Evolutionary conservation across 2,888 invertebrate species (phyloP).

Genomic region (Alcis repandata): DNA sequence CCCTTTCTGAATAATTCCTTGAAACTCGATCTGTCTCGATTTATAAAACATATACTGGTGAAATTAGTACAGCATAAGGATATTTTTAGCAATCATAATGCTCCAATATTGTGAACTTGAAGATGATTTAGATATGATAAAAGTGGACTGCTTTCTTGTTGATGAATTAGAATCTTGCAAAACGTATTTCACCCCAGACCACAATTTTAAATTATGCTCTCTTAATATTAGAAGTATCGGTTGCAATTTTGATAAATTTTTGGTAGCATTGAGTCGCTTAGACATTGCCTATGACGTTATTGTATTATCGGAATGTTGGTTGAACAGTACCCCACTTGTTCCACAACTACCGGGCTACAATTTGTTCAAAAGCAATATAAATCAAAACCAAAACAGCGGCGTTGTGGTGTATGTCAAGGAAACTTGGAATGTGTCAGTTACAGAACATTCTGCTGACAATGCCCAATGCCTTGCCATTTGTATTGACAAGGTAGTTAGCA

Average conservation of each 20-base stretch:
- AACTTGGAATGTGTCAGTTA: conserved; percentile 5
- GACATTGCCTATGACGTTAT: conserved; percentile 10
- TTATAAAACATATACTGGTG: not conserved
- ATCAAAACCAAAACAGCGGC: conserved; percentile 19
- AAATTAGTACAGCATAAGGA: not conserved
- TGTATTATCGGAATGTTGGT: conserved; percentile 21
- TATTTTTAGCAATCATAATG: not conserved
- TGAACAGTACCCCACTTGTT: not conserved
- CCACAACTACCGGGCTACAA: conserved; percentile 15
- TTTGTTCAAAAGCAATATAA: conserved; percentile 6
- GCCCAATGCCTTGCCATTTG: conserved; percentile 13
- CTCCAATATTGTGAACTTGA: conserved; percentile 7
- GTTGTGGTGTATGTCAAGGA: conserved; percentile 20
- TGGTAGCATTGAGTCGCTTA: conserved; percentile 4
- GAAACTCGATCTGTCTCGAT: not conserved
- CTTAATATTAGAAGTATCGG: conserved; percentile 23
- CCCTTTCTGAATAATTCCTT: too few relatives aligned
- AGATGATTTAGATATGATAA: conserved; percentile 10
- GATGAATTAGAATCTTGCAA: conserved; percentile 10
- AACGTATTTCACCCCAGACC: not conserved
- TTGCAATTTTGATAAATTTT: conserved; percentile 10
- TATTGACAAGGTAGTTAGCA: not conserved
- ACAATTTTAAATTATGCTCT: conserved; percentile 20
- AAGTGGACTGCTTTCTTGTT: conserved; percentile 13
- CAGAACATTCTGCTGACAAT: conserved; percentile 4